Base-by-base conservation (phyloP, 2,888 invertebrate genomes). In the Rotaria socialis region DNA sequence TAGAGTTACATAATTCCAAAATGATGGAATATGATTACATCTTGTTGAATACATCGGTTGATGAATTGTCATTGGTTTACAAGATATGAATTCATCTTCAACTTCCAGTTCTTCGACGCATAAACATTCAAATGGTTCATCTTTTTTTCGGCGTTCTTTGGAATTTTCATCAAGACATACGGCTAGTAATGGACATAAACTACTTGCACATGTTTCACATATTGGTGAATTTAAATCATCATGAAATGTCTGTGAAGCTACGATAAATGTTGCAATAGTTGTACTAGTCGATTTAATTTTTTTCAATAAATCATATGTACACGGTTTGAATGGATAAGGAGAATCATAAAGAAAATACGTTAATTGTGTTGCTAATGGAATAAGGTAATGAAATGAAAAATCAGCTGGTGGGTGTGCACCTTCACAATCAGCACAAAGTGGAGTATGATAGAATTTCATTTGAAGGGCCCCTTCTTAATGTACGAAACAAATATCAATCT, bases 21-120 rank as follows among this genome's bases (percentile, higher is more conserved):
- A 14, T 67, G 67, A 67, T 41, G 67, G 67, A 67, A 24, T 67
- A 67, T 67, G 67, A 67, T 67, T 41, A 35, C 67, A 67, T 67
- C 67, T 35, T 67, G 67, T 67, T 67, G 67, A 67, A 35, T 67
- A 67, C 19, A 67, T 67, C 19, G 67, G 67, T 19, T 16, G 67
- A 14, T 67, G 67, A 16, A 67, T 5, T 27, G 67, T 35, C 67
- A 67, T 67, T 16, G 67, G 14, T 4, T 67, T 14, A 35, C 67
- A 67, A 35, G 35, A 67, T 27, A 16, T 2, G 35, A 35, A 67
- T 67, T 67, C 67, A 67, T 67, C 35, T 67, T 67, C 27, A 19
- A 41, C 35, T 14, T 16, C 19, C 5, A 67, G 10, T 67, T 67
- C 67, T 35, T 41, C 67, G 6, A 67, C 67, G 35, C 67, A 67